A percentile compares a stretch with the other conserved stretches of the same genome.
Evolutionary conservation across 2,797 vertebrate genomes (phyloP).

Genomic region (Chloroceryle inda): DNA sequence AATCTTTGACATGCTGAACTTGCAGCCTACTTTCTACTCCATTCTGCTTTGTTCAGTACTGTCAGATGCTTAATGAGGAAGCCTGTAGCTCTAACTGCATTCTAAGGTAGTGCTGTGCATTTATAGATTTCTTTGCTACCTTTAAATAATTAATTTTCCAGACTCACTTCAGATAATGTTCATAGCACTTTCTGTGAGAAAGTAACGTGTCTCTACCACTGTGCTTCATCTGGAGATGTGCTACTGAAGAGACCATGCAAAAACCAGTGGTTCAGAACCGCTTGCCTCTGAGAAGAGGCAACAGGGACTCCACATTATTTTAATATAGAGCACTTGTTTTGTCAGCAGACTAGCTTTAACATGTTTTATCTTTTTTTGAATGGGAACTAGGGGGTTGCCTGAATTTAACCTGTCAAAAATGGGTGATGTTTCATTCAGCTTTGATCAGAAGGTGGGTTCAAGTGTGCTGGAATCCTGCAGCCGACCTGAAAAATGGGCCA

Average conservation of each 20-base stretch:
- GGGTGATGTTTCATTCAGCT: not conserved
- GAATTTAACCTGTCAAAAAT: not conserved
- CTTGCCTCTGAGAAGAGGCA: not conserved
- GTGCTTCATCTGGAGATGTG: not conserved
- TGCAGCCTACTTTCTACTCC: not conserved
- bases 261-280: not conserved
- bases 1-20: not conserved
- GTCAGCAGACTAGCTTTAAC: no score
- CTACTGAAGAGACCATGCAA: not conserved
- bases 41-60: not conserved
- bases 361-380: not conserved
- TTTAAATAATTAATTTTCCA: not conserved
- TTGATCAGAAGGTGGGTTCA: not conserved
- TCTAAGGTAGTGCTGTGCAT: not conserved
- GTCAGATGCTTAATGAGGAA: not conserved
- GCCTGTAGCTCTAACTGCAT: not conserved
- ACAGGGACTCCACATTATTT: not conserved
- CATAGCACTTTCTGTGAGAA: not conserved
- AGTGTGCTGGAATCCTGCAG: not conserved
- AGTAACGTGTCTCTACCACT: not conserved
- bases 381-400: not conserved
- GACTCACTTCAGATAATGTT: not conserved
- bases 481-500: constrained; percentile 37
- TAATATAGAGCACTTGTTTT: not conserved
- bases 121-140: not conserved